phyloP scores from a whole-genome alignment of 2,797 vertebrate species.

The Brachyrhaphis roseni region DNA sequence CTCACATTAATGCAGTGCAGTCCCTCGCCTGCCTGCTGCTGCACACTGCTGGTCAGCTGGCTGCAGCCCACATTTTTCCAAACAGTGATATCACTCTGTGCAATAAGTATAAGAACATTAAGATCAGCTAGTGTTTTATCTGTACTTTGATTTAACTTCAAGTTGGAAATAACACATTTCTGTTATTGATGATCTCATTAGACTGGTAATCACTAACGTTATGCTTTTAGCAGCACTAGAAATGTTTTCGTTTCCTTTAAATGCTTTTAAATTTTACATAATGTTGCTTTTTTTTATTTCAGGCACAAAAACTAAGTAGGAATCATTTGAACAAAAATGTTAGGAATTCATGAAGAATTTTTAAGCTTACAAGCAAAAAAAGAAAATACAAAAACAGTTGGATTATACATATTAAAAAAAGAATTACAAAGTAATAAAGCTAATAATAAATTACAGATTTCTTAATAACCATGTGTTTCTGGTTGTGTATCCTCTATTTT shows the following conservation, averaged over 20 bases:
- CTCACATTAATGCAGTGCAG: background rate
- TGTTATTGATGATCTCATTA: background rate
- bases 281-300: background rate
- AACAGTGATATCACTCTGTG: too few relatives aligned
- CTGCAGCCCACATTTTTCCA: background rate
- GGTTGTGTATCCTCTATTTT: slow-evolving; percentile 15
- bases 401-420: background rate
- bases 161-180: background rate
- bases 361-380: background rate
- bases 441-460: background rate
- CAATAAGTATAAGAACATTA: background rate
- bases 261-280: background rate
- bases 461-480: background rate
- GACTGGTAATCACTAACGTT: background rate
- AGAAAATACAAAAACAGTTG: background rate
- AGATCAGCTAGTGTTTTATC: background rate
- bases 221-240: background rate
- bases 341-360: background rate
- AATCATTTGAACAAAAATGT: background rate
- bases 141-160: background rate
- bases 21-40: background rate
- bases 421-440: background rate
- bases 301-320: background rate
- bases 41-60: background rate
- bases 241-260: background rate